These are phyloP conservation scores for Chironomus striatipennis DNA, from an alignment of 1,140 invertebrate species.

Conservation along the genomic window DNA sequence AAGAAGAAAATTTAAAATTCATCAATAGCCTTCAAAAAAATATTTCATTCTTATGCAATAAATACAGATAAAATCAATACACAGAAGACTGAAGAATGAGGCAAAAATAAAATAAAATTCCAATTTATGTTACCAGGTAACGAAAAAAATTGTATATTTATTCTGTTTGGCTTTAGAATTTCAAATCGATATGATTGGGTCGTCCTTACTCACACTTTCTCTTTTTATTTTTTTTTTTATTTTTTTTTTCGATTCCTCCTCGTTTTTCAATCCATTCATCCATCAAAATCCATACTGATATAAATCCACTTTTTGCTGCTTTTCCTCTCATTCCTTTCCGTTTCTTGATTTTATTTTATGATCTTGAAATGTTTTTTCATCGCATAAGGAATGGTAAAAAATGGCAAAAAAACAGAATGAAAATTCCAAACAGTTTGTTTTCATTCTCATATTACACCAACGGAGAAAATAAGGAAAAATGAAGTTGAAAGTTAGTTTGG, in stretches of 20 bases:
- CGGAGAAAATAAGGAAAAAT: too few species aligned
- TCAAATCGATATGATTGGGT: background rate
- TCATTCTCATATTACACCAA: background rate
- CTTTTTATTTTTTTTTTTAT: background rate
- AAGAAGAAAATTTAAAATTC: background rate
- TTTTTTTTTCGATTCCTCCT: too few species aligned
- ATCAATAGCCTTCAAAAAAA: background rate
- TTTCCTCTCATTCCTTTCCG: background rate
- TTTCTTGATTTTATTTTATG: conserved; percentile 15
- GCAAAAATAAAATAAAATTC: background rate
- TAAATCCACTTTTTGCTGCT: too few species aligned
- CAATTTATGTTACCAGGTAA: conserved; percentile 2
- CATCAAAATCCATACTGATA: background rate
- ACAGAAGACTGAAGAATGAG: background rate
- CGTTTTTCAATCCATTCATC: background rate
- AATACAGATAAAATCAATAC: background rate
- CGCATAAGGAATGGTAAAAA: background rate
- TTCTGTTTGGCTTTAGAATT: background rate
- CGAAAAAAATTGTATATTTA: background rate
- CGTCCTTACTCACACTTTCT: conserved; percentile 2
- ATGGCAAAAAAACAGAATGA: background rate
- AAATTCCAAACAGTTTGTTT: conserved; percentile 8
- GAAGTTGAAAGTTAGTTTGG: too few species aligned
- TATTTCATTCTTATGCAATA: background rate
- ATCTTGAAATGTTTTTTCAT: background rate